Base-by-base conservation (phyloP, 2,888 invertebrate genomes). In the Drosophila algonquin region DNA sequence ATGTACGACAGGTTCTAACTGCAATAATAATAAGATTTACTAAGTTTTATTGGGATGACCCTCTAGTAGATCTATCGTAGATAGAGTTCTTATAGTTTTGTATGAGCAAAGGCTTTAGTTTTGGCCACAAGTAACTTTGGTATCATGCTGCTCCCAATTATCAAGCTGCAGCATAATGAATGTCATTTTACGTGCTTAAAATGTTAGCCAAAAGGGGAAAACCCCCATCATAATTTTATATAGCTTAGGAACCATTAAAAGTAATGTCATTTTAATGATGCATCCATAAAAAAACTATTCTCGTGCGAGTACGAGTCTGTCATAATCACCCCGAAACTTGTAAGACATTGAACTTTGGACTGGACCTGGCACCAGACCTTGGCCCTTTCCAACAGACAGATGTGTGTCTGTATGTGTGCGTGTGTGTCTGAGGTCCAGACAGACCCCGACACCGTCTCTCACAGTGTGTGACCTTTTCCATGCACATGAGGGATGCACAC, bases 301-400 rank as follows among this genome's bases (percentile, higher is more conserved):
- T 7, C 40, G 1, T 14, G 4, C 35, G 35, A 35, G 40, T 35
- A 6, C 4, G 24, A 24, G 24, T 12, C 4, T 35, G 35, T 35
- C 35, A 40, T 40, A 40, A 40, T 40, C 40, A n/a, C n/a, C n/a
- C n/a, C 40, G 14, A 40, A 40, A 40, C n/a, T 18, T 40, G 52
- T 9, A 18, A 57, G 53, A 63, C 89, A 88, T 73, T 88, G 87
- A 88, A 81, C 83, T 69, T 68, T 64, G 32, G 21, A 21, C 60
- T 67, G 59, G 72, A 71, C 72, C 72, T 71, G 72, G 18, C 57
- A 30, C 18, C 35, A 24, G 69, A 32, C 48, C 53, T 69, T 47
- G 65, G 54, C 53, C 44, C 10, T 32, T 54, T 4, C 4, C 14
- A 44, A 30, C 30, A 51, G 53, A 8, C 64, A 50, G 63, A 35